Conservation (phyloP, 2,888 invertebrate species). For the Morpho helenor region DNA sequence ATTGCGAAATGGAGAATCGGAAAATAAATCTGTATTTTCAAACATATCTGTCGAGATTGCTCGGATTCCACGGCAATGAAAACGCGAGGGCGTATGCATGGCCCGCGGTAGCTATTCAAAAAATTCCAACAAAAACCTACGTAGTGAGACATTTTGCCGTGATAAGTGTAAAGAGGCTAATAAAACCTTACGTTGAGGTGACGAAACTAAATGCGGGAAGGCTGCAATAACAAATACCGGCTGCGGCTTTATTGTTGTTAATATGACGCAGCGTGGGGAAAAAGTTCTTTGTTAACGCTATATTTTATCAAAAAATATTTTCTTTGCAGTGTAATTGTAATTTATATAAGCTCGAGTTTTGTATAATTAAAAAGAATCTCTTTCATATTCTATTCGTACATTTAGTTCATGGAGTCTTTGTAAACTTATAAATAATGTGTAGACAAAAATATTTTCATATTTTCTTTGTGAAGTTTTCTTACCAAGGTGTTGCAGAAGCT, state of each 20-base stretch:
- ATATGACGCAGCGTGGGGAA: constrained; percentile 17
- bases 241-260: constrained; percentile 25
- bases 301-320: neutral
- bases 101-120: constrained; percentile 57
- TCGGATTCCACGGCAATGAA: constrained; percentile 40
- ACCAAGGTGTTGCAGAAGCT: too few relatives aligned
- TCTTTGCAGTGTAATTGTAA: constrained; percentile 1
- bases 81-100: constrained; percentile 56
- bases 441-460: too few relatives aligned
- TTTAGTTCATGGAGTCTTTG: too few relatives aligned
- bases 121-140: constrained; percentile 66
- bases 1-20: constrained; percentile 25
- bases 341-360: neutral
- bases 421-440: too few relatives aligned
- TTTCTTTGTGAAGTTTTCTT: too few relatives aligned
- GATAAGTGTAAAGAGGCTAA: constrained; percentile 63
- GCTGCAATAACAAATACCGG: constrained; percentile 25
- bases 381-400: too few relatives aligned
- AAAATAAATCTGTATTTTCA: constrained; percentile 36
- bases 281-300: constrained; percentile 9
- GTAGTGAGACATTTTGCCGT: constrained; percentile 61
- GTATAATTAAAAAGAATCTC: too few relatives aligned
- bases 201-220: constrained; percentile 48
- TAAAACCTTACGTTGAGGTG: constrained; percentile 62
- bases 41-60: constrained; percentile 41